A percentile compares a stretch with the other conserved stretches of the same genome.
Evolutionary conservation across 1,140 invertebrate genomes (phyloP).

Genomic region (Danaus melanippus): DNA sequence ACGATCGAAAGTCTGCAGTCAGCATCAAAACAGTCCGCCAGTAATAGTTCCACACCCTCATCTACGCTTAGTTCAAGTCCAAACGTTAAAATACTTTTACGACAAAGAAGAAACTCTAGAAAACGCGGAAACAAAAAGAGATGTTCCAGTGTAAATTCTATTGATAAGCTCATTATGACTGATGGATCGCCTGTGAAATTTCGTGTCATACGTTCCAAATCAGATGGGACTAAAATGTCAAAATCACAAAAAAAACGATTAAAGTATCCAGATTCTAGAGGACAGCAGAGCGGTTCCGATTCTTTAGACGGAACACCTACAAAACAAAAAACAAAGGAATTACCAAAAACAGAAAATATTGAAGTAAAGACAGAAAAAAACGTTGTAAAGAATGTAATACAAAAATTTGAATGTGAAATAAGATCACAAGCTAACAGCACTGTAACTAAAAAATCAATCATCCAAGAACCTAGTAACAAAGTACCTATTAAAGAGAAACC

Average conservation of each 20-base stretch:
- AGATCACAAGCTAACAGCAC: slow-evolving; percentile 44
- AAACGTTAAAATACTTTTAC: slow-evolving; percentile 66
- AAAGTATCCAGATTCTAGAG: slow-evolving; percentile 53
- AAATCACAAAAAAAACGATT: slow-evolving; percentile 55
- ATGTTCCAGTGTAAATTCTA: slow-evolving; percentile 65
- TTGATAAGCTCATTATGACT: slow-evolving; percentile 51
- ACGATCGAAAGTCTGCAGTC: slow-evolving; percentile 58
- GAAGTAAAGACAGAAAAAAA: slow-evolving; percentile 33
- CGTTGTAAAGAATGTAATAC: slow-evolving; percentile 57
- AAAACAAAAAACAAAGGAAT: slow-evolving; percentile 29
- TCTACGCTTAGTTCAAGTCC: slow-evolving; percentile 62
- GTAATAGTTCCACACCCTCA: slow-evolving; percentile 60
- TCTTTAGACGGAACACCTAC: slow-evolving; percentile 53
- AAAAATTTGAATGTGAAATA: slow-evolving; percentile 66
- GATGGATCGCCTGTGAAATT: slow-evolving; percentile 49
- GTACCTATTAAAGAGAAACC: slow-evolving; percentile 57
- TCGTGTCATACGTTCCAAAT: slow-evolving; percentile 62
- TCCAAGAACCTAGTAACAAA: slow-evolving; percentile 28
- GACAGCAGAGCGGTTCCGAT: slow-evolving; percentile 55
- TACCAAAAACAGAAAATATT: slow-evolving; percentile 20
- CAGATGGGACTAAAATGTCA: slow-evolving; percentile 58
- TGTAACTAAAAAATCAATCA: slow-evolving; percentile 36
- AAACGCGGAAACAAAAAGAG: slow-evolving; percentile 53
- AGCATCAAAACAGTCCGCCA: slow-evolving; percentile 38
- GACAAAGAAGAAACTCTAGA: slow-evolving; percentile 52